A percentile compares a stretch with the other conserved stretches of the same genome.
phyloP scores from a whole-genome alignment of 2,888 invertebrate species.

The Dynastes grantii region DNA sequence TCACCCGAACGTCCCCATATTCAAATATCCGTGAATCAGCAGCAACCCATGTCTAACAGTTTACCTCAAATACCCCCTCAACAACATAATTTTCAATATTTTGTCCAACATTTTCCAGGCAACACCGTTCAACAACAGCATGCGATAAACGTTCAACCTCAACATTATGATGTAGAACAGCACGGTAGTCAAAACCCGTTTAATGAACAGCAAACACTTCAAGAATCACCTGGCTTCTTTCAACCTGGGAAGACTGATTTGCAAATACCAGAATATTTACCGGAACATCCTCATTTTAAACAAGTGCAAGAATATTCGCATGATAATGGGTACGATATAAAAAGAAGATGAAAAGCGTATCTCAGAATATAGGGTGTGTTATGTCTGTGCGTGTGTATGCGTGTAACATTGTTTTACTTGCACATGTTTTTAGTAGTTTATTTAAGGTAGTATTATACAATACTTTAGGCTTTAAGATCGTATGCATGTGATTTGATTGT shows the following conservation, averaged over 20 bases:
- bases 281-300: constrained; percentile 51
- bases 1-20: constrained; percentile 2
- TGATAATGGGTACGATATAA: constrained; percentile 16
- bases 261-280: constrained; percentile 52
- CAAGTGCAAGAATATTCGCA: constrained; percentile 30
- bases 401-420: constrained; percentile 2
- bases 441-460: constrained; percentile 1
- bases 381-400: constrained; percentile 17
- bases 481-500: constrained; percentile 21
- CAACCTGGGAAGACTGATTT: constrained; percentile 51
- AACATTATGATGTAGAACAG: constrained; percentile 35
- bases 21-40: constrained; percentile 26
- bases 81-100: constrained; percentile 36
- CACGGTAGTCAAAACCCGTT: constrained; percentile 17
- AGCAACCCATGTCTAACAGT: not conserved
- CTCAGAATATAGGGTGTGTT: constrained; percentile 8
- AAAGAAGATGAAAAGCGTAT: constrained; percentile 28
- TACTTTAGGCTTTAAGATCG: constrained; percentile 5
- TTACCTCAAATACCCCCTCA: not conserved
- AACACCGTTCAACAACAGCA: constrained; percentile 39
- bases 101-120: constrained; percentile 35
- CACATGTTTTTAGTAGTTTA: constrained; percentile 17
- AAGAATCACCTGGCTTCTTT: constrained; percentile 44
- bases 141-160: constrained; percentile 3
- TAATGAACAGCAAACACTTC: constrained; percentile 8